Percentiles rank a stretch among this genome's conserved stretches.
Evolutionary conservation across 92 coral and sea anemone genomes (phyloP).

Genomic region (Heliopora coerulea): DNA sequence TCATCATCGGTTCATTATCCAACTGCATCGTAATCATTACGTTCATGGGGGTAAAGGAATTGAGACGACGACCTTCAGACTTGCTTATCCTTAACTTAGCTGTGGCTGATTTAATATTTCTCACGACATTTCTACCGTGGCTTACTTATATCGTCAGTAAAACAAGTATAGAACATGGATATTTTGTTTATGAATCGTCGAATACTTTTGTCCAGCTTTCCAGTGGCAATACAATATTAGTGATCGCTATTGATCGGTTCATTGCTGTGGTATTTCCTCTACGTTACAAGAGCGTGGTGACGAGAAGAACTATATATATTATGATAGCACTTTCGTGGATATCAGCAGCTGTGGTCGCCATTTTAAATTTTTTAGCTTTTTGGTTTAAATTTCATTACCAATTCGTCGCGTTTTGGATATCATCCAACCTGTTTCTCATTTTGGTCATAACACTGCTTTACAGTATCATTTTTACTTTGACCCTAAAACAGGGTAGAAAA

Average conservation of each 20-base stretch:
- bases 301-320: neutral
- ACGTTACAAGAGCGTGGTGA: neutral
- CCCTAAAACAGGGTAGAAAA: neutral
- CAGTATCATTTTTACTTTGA: neutral
- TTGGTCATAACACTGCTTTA: neutral
- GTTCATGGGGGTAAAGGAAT: neutral
- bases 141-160: neutral
- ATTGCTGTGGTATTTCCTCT: constrained; percentile 24
- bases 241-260: constrained; percentile 9
- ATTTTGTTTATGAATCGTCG: neutral
- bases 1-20: neutral
- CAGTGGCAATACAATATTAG: constrained; percentile 2
- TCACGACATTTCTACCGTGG: neutral
- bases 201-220: neutral
- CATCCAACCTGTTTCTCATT: neutral
- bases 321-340: neutral
- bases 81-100: constrained; percentile 3
- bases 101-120: neutral
- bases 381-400: neutral
- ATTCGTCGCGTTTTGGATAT: neutral
- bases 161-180: neutral
- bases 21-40: neutral
- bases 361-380: neutral
- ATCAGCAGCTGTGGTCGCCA: neutral
- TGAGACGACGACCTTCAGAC: neutral